Evolutionary conservation across 2,113 vertebrate species (phyloP).

Genomic region (Mustela lutreola): DNA sequence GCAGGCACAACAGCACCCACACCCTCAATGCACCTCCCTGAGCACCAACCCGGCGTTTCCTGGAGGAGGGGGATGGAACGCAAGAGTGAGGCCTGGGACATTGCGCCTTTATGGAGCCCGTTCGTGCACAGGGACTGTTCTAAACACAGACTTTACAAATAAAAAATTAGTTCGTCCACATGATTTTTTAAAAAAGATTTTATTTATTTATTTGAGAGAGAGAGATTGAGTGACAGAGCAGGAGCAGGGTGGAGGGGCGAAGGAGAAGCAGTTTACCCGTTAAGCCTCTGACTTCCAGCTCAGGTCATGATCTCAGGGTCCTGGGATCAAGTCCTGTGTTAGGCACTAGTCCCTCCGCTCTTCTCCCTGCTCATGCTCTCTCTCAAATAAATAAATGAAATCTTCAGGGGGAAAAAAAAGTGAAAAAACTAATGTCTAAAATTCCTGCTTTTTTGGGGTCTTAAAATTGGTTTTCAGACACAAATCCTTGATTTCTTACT

Average conservation of each 20-base stretch:
- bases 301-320: neutral
- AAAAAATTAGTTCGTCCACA: neutral
- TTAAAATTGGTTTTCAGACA: slow-evolving; percentile 43
- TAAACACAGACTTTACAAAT: neutral
- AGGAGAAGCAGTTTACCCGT: neutral
- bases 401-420: neutral
- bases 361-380: neutral
- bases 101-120: neutral
- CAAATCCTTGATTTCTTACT: slow-evolving; percentile 25
- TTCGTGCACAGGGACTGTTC: neutral
- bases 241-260: neutral
- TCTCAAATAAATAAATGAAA: neutral
- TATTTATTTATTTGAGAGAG: neutral
- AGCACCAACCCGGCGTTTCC: neutral
- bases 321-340: neutral
- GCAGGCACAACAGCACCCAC: neutral
- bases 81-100: neutral
- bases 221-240: neutral
- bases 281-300: neutral
- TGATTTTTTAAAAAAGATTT: neutral
- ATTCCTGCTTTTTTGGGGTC: neutral
- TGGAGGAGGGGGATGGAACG: neutral
- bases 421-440: slow-evolving; percentile 36
- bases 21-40: neutral
- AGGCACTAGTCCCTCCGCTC: neutral